Evolutionary conservation across 2,888 invertebrate species (phyloP).

Genomic region (Anodontia alba): DNA sequence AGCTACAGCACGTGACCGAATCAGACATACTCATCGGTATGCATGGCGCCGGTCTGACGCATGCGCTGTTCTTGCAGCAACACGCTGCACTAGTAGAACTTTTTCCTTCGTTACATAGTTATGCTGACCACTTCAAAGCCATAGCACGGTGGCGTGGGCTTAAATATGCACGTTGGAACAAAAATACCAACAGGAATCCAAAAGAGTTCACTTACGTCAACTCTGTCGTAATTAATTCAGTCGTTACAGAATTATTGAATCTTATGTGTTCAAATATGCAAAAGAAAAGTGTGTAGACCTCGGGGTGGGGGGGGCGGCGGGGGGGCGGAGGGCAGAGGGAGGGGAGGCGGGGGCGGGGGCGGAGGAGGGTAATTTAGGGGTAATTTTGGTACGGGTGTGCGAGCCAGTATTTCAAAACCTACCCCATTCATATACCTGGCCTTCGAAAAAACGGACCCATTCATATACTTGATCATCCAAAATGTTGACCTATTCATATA

Average conservation of each 20-base stretch:
- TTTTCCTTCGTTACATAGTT: slow-evolving; percentile 70
- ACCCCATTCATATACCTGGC: too few relatives aligned
- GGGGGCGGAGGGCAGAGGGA: too few relatives aligned
- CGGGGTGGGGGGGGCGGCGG: too few relatives aligned
- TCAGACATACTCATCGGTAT: slow-evolving; percentile 82
- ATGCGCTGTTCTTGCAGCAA: slow-evolving; percentile 79
- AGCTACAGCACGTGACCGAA: slow-evolving; percentile 70
- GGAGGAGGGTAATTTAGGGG: too few relatives aligned
- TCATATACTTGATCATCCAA: too few relatives aligned
- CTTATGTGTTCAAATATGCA: slow-evolving; percentile 7
- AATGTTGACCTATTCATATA: too few relatives aligned
- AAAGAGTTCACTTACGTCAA: neutral
- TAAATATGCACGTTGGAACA: slow-evolving; percentile 24
- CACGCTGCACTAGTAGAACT: slow-evolving; percentile 79
- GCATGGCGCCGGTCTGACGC: slow-evolving; percentile 83
- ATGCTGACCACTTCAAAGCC: slow-evolving; percentile 71
- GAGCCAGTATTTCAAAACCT: too few relatives aligned
- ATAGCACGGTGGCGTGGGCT: slow-evolving; percentile 56
- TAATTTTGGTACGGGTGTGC: too few relatives aligned
- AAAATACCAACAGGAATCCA: neutral
- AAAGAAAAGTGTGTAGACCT: too few relatives aligned
- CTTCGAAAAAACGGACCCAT: too few relatives aligned
- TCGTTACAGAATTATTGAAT: neutral
- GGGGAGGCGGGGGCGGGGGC: too few relatives aligned
- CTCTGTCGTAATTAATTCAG: neutral